Evolutionary conservation across 2,888 invertebrate species (phyloP).

Genomic region (Melangyna quadrimaculata): DNA sequence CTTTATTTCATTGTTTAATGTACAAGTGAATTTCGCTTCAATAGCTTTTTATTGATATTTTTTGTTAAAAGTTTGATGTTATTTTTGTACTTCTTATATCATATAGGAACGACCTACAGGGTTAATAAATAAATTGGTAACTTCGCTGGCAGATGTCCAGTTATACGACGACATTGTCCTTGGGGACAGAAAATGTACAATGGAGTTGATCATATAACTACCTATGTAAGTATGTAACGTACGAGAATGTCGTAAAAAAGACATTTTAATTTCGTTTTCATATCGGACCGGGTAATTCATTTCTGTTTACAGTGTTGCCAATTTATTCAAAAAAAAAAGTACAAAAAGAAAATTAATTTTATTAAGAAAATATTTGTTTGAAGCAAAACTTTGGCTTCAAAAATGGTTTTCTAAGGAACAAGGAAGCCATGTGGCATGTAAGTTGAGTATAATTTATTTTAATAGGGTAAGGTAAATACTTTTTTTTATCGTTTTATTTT

Average conservation of each 20-base stretch:
- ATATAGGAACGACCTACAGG: background rate
- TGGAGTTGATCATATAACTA: slow-evolving; percentile 14
- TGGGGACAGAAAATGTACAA: background rate
- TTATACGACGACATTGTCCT: background rate
- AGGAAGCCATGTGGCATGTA: no score
- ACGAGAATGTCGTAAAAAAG: background rate
- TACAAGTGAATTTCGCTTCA: background rate
- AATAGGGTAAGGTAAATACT: no score
- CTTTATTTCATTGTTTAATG: background rate
- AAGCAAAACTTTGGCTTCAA: no score
- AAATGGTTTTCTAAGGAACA: no score
- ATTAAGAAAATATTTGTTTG: no score
- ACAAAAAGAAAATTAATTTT: no score
- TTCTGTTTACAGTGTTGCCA: background rate
- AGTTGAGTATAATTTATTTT: no score
- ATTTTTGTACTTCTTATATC: background rate
- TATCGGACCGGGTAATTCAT: background rate
- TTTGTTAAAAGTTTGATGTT: background rate
- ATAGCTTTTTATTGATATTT: background rate
- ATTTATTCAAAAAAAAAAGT: background rate
- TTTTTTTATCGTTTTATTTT: no score
- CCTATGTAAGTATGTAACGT: background rate
- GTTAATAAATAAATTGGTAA: background rate
- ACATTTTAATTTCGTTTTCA: slow-evolving; percentile 6
- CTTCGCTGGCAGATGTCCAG: slow-evolving; percentile 11